Conservation (phyloP, 2,797 vertebrate species). For the Cercopithecus mitis region DNA sequence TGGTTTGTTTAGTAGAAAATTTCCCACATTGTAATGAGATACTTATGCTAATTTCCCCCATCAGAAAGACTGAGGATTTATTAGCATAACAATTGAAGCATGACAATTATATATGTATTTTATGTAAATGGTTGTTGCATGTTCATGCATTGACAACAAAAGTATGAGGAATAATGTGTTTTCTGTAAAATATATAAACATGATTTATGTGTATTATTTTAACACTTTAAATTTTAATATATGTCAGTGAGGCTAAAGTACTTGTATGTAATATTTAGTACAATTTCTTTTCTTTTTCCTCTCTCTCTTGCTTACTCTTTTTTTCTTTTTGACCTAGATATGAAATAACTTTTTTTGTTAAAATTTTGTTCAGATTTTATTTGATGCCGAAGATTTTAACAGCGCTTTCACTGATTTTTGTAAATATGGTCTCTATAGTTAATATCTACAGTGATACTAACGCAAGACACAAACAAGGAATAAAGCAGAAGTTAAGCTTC, state of each 20-base stretch:
- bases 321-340: not conserved
- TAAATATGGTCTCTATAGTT: not conserved
- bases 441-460: not conserved
- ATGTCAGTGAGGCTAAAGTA: not conserved
- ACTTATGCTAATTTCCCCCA: not conserved
- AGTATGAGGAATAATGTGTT: not conserved
- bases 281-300: not conserved
- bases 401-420: not conserved
- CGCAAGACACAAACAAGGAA: not conserved
- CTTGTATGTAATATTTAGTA: not conserved
- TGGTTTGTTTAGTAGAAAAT: conserved; percentile 1
- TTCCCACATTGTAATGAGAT: conserved; percentile 22
- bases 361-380: not conserved
- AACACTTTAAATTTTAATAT: not conserved
- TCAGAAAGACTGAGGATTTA: not conserved
- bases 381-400: not conserved
- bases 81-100: conserved; percentile 36
- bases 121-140: not conserved
- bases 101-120: conserved; percentile 18
- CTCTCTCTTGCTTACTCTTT: not conserved
- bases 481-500: not conserved
- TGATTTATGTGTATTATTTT: not conserved
- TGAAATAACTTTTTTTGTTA: not conserved
- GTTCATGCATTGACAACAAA: not conserved
- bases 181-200: not conserved